A percentile compares a stretch with the other conserved stretches of the same genome.
Conservation (phyloP, 2,113 vertebrate genomes). For the Ranitomeya imitator region DNA sequence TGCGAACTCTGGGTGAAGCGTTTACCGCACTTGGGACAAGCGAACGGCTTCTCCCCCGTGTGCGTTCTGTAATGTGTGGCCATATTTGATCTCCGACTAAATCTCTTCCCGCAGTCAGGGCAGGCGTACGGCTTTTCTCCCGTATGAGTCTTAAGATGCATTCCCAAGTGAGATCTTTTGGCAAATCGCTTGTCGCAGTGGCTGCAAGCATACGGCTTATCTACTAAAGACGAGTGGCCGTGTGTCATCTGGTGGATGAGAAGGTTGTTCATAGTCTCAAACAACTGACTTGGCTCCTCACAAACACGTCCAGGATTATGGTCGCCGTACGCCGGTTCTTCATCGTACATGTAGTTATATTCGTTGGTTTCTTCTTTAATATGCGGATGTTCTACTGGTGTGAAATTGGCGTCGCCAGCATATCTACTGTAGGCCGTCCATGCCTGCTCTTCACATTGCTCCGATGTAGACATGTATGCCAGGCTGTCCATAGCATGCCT, state of each 20-base stretch:
- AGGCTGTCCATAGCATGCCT: neutral
- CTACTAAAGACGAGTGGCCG: conserved; percentile 23
- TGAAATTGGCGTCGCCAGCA: conserved; percentile 1
- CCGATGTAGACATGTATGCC: conserved; percentile 7
- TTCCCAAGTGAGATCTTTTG: conserved; percentile 16
- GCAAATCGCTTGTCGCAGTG: conserved; percentile 36
- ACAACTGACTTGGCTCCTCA: conserved; percentile 23
- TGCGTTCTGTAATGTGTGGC: conserved; percentile 36
- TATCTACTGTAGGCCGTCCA: conserved; percentile 18
- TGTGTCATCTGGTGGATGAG: conserved; percentile 19
- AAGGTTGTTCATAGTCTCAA: conserved; percentile 38
- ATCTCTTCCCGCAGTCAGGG: conserved; percentile 41
- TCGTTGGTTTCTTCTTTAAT: conserved; percentile 35
- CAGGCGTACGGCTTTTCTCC: conserved; percentile 34
- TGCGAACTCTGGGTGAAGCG: conserved; percentile 35
- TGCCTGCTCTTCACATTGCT: conserved; percentile 30
- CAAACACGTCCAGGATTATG: neutral
- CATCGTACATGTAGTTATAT: neutral
- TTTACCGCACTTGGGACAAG: conserved; percentile 41
- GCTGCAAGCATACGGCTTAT: conserved; percentile 42
- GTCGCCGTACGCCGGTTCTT: neutral
- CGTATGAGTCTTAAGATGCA: conserved; percentile 37
- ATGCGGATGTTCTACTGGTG: neutral
- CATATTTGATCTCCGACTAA: conserved; percentile 15
- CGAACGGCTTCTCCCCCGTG: conserved; percentile 32